Percentiles rank a stretch among this genome's conserved stretches.
These are phyloP conservation scores for Morone chrysops DNA, from an alignment of 2,113 vertebrate species.

Conservation along the genomic window DNA sequence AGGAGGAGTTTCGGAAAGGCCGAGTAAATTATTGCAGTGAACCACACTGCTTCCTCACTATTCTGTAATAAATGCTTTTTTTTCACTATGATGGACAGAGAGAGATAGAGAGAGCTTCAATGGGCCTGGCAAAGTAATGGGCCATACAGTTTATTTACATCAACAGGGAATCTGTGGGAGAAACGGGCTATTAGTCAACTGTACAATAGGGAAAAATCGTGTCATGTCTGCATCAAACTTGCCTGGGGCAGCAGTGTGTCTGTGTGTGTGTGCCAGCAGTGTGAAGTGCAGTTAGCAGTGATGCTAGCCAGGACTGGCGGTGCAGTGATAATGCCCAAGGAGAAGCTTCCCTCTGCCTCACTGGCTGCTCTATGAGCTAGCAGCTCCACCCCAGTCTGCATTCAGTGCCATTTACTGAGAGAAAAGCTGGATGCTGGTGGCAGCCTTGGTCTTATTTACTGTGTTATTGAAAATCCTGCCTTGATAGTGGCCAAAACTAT, in stretches of 20 bases:
- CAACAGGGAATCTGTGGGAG: constrained; percentile 65
- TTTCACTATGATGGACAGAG: constrained; percentile 14
- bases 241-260: constrained; percentile 40
- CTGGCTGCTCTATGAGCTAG: constrained; percentile 66
- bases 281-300: constrained; percentile 68
- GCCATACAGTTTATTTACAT: constrained; percentile 78
- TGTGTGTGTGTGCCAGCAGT: constrained; percentile 31
- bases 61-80: constrained; percentile 36
- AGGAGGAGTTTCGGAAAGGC: constrained; percentile 30
- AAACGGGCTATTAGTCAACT: constrained; percentile 71
- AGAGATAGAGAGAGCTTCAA: constrained; percentile 7
- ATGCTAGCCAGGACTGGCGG: constrained; percentile 60
- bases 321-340: constrained; percentile 61
- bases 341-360: constrained; percentile 62
- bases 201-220: constrained; percentile 64
- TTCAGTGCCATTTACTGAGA: constrained; percentile 31
- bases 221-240: constrained; percentile 68
- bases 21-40: constrained; percentile 23
- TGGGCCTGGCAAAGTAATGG: constrained; percentile 69
- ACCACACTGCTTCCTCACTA: background rate
- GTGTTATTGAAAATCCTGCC: constrained; percentile 14
- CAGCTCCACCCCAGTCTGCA: constrained; percentile 40
- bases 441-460: constrained; percentile 26
- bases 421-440: constrained; percentile 18
- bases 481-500: constrained; percentile 5